These are phyloP conservation scores for Triplophysa bombifrons DNA, from an alignment of 2,797 vertebrate genomes.

Conservation along the genomic window DNA sequence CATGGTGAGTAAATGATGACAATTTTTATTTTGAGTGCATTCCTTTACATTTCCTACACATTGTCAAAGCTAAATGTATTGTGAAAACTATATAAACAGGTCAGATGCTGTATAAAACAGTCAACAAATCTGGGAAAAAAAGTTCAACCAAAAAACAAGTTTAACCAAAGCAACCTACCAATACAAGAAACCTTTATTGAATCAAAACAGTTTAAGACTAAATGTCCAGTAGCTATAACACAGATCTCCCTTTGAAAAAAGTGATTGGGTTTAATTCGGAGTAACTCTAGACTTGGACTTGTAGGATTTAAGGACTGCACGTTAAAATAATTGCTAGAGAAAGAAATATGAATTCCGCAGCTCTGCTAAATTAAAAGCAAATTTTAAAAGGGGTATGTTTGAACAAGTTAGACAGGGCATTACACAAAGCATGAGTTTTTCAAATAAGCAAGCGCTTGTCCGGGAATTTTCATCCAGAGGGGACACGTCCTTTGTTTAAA, in stretches of 20 bases:
- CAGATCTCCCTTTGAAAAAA: background rate
- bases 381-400: slow-evolving; percentile 20
- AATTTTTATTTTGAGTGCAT: no score
- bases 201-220: background rate
- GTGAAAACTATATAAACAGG: background rate
- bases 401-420: background rate
- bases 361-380: slow-evolving; percentile 36
- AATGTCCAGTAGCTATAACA: background rate
- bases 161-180: no score
- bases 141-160: no score
- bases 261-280: background rate
- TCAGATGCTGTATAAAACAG: no score
- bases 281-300: background rate
- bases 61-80: no score
- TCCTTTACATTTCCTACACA: no score
- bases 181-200: slow-evolving; percentile 16
- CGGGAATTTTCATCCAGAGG: background rate
- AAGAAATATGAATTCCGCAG: background rate
- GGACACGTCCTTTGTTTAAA: background rate
- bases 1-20: no score
- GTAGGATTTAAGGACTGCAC: background rate
- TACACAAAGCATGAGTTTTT: background rate
- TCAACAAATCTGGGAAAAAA: no score
- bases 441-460: background rate
- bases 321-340: slow-evolving; percentile 1